Evolutionary conservation across 2,888 invertebrate genomes (phyloP), one percentile per base, ranked within the genome.

Genomic region (Hybos culiciformis): DNA sequence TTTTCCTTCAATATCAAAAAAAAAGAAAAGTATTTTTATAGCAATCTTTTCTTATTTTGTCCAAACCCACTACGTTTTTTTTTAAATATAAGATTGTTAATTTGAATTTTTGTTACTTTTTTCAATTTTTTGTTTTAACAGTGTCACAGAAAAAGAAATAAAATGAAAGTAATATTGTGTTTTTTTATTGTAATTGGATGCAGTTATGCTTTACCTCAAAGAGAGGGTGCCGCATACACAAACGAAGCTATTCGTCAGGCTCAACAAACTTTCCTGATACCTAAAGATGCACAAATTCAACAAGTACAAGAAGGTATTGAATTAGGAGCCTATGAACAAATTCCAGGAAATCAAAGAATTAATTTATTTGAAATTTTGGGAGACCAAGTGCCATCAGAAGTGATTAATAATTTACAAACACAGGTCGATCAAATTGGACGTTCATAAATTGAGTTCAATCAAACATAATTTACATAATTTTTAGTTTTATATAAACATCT

Each of bases 201-300:
- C 5, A n/a, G 4, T n/a, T 12, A n/a, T 6, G n/a, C 29, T n/a
- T 29, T 12, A 12, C 83, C 82, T 49, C 78, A 78, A 60, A 78
- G 84, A 53, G 87, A 87, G 60, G 88, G 88, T 1, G 80, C 81
- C 36, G 78, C 79, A 46, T 87, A 84, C 69, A 80, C 83, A 56
- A 81, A 83, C 58, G 87, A 88, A 61, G 88, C 87, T 41, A 87
- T 88, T 63, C 76, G 80, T 48, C 87, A 88, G 66, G 87, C 87
- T 1, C 86, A 87, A 67, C 83, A 79, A 66, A 86, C 86, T 5
- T 79, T 78, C 57, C 73, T 88, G 47, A 86, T 87, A 54, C 88
- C 88, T 14, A 82, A 82, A 61, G 85, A 86, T 61, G 87, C 87
- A 29, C 78, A 82, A 59, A 88, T 88, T 50, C 87, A 87, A 66